Base-by-base conservation (phyloP, 2,113 vertebrate species). In the Tautogolabrus adspersus region DNA sequence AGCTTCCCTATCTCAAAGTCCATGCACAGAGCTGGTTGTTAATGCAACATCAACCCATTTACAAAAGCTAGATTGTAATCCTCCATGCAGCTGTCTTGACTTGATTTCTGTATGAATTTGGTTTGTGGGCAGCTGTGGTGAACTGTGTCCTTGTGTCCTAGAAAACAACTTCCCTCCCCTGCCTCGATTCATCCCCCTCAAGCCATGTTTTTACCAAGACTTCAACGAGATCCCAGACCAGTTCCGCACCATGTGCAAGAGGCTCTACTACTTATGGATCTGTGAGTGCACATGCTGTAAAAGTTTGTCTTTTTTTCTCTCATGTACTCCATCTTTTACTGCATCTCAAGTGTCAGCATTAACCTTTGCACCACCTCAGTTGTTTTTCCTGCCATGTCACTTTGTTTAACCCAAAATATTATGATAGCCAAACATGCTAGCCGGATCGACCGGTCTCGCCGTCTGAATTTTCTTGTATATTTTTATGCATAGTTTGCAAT, bases 121-220 rank as follows among this genome's bases (percentile, higher is more conserved):
- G 9, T 44, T n/a, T 72, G 65, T 56, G 64, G 57, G 42, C 68
- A 37, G 58, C 37, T 62, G 51, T 0, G 3, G 38, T 77, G 15
- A 88, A 56, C 44, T 73, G 22, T 42, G 10, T 72, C 40, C 81
- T 47, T 87, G 57, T 73, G 7, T 72, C 56, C 19, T 91, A 99
- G 98, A 98, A 88, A 98, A 99, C 95, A 99, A 99, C 91, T 99
- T 99, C 75, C 98, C 98, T 46, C 98, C 97, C 1, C 92, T 99
- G 78, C 98, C 98, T 16, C 94, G 93, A 11, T 98, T 99, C 94
- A 97, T 99, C 91, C 98, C 97, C 0, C 90, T 99, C 87, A 99
- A 96, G 95, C 98, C 98, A 10, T 99, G 98, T 89, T 99, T 99
- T 91, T 99, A 99, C 89, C 98, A 99, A 87, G 97, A 99, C 89